A percentile compares a stretch with the other conserved stretches of the same genome.
Conservation (phyloP, 2,113 vertebrate genomes). For the Brachyistius frenatus region DNA sequence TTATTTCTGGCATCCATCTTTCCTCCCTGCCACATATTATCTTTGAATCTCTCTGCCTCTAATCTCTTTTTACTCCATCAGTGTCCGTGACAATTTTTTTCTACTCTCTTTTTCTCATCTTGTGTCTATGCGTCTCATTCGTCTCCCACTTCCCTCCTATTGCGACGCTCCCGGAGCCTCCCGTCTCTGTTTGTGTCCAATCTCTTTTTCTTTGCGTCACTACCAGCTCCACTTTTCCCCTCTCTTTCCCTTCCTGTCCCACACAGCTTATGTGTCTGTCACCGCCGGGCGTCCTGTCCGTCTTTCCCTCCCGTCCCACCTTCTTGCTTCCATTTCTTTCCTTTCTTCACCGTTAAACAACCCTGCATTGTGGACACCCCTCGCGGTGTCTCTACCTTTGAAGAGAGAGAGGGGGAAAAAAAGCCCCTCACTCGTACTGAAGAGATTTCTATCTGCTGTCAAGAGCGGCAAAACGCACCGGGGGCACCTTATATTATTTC, state of each 20-base stretch:
- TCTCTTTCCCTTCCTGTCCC: conserved; percentile 41
- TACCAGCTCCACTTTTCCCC: conserved; percentile 29
- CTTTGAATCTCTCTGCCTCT: conserved; percentile 58
- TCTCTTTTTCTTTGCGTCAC: conserved; percentile 48
- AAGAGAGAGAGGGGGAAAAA: conserved; percentile 52
- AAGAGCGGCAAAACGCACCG: conserved; percentile 51
- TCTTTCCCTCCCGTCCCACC: conserved; percentile 30
- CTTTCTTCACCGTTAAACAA: conserved; percentile 42
- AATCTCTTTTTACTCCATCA: conserved; percentile 70
- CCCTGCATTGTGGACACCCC: conserved; percentile 32
- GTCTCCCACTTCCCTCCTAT: conserved; percentile 39
- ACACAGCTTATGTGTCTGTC: conserved; percentile 60
- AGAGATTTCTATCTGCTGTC: conserved; percentile 76
- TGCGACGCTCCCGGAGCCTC: conserved; percentile 44
- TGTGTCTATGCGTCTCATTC: conserved; percentile 33
- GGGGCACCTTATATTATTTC: conserved; percentile 72
- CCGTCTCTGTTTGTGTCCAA: conserved; percentile 57
- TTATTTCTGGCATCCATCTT: conserved; percentile 67
- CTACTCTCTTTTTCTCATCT: conserved; percentile 22
- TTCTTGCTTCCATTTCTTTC: conserved; percentile 41
- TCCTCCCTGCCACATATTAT: conserved; percentile 57
- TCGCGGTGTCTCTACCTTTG: conserved; percentile 71
- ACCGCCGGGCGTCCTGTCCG: conserved; percentile 35
- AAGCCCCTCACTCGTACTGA: conserved; percentile 48
- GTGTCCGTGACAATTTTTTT: conserved; percentile 51